Conservation (phyloP, 2,113 vertebrate genomes). For the Chaetodon trifascialis region DNA sequence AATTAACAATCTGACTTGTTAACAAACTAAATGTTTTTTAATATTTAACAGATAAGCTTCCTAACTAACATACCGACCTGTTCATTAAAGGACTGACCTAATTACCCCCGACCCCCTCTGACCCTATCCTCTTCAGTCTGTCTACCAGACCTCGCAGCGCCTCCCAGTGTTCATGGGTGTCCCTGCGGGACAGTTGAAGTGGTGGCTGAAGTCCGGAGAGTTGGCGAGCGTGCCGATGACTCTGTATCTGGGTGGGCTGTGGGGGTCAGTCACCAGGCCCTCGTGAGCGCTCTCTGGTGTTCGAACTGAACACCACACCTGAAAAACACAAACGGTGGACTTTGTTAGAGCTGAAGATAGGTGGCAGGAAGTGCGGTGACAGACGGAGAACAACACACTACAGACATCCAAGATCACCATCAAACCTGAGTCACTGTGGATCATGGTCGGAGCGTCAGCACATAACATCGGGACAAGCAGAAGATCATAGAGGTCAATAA, state of each 20-base stretch:
- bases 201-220: slow-evolving; percentile 93
- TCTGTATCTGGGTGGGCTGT: slow-evolving; percentile 94
- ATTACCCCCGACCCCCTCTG: neutral
- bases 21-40: neutral
- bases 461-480: neutral
- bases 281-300: slow-evolving; percentile 98
- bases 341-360: too few relatives aligned
- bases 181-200: slow-evolving; percentile 91
- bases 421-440: too few relatives aligned
- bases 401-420: too few relatives aligned
- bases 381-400: too few relatives aligned
- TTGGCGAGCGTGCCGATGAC: slow-evolving; percentile 98
- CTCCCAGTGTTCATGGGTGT: slow-evolving; percentile 95
- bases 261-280: slow-evolving; percentile 95
- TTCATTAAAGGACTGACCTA: neutral
- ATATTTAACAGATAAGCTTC: neutral
- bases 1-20: neutral
- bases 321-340: slow-evolving; percentile 6
- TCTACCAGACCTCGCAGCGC: slow-evolving; percentile 97
- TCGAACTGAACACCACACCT: slow-evolving; percentile 98
- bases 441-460: neutral
- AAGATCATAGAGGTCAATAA: too few relatives aligned
- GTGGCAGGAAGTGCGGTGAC: too few relatives aligned
- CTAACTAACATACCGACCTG: slow-evolving; percentile 1
- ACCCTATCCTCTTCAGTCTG: neutral